Base-by-base conservation (phyloP, 1,140 invertebrate species). In the Batillaria attramentaria region DNA sequence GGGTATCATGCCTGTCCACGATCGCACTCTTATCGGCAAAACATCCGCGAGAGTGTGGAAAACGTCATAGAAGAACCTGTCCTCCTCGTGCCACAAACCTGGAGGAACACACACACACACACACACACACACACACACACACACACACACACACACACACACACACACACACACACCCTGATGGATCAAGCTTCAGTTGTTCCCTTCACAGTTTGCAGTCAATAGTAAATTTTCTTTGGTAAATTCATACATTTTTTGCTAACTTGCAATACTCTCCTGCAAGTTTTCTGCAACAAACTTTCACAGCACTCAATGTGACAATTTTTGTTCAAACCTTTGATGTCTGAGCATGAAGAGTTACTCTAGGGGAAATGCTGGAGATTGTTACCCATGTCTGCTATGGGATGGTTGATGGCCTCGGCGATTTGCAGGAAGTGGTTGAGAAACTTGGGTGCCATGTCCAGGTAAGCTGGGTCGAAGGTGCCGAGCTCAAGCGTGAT, bases 1-100 rank as follows among this genome's bases (percentile, higher is more conserved):
- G 3, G 90, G 89, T 1, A 89, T 81, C n/a, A 91, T 78, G 16
- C 91, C 91, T 31, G 91, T 88, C 41, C 91, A 69, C 2, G 91
- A 91, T 20, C 87, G 84, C 0, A 91, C 73, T 16, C 83, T 78
- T n/a, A 91, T 79, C 3, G 86, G 84, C 2, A 41, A 68, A 5
- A 68, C 79, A 3, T 79, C 62, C 4, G 81, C 79, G 35, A 77
- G 81, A 0, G 57, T 80, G 41, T 81, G 72, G n/a, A 90, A 60
- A 18, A 86, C 83, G 82, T 91, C 91, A 83, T 90, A 91, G 79
- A 88, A 91, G 70, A 91, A 91, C 3, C 86, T 81, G 73, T 91
- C 88, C 43, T 85, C 84, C 24, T 88, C 84, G 80, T 91, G 79
- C 91, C 91, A 91, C 28, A 91, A 74, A 13, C 89, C 87, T 86